Evolutionary conservation across 2,888 invertebrate species (phyloP).

Genomic region (Pterostichus madidus): DNA sequence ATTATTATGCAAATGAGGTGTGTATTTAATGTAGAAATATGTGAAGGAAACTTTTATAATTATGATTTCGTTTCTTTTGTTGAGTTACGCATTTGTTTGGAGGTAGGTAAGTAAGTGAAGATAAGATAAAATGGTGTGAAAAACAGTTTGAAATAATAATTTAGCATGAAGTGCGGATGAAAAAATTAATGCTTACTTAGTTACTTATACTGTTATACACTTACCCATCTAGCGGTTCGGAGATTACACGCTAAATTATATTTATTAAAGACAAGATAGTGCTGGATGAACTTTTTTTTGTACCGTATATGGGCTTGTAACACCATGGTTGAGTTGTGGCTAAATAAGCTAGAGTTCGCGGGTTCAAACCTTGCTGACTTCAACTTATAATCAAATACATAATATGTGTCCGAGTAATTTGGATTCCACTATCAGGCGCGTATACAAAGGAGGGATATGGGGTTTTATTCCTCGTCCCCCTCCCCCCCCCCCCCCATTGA

Average conservation of each 20-base stretch:
- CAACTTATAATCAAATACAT: no score
- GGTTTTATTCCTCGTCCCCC: no score
- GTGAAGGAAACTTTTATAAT: conserved; percentile 17
- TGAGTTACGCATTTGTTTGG: conserved; percentile 24
- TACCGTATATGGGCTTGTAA: no score
- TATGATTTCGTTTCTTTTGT: conserved; percentile 26
- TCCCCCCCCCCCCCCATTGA: no score
- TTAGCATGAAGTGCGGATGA: conserved; percentile 8
- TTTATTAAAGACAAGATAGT: neutral
- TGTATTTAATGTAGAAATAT: conserved; percentile 26
- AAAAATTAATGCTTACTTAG: conserved; percentile 28
- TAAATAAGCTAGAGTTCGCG: no score
- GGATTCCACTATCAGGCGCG: no score
- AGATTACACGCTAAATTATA: conserved; percentile 34
- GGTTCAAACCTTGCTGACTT: no score
- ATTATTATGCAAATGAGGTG: conserved; percentile 42
- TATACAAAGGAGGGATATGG: no score
- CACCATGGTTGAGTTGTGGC: no score
- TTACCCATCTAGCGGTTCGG: conserved; percentile 26
- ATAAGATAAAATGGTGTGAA: conserved; percentile 47
- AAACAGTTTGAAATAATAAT: conserved; percentile 32
- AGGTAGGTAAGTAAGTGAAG: conserved; percentile 12
- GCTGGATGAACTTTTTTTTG: no score
- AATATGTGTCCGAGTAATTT: no score
- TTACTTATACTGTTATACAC: conserved; percentile 23